A percentile compares a stretch with the other conserved stretches of the same genome.
Evolutionary conservation across 2,797 vertebrate species (phyloP).

Genomic region (Eleutherodactylus coqui): DNA sequence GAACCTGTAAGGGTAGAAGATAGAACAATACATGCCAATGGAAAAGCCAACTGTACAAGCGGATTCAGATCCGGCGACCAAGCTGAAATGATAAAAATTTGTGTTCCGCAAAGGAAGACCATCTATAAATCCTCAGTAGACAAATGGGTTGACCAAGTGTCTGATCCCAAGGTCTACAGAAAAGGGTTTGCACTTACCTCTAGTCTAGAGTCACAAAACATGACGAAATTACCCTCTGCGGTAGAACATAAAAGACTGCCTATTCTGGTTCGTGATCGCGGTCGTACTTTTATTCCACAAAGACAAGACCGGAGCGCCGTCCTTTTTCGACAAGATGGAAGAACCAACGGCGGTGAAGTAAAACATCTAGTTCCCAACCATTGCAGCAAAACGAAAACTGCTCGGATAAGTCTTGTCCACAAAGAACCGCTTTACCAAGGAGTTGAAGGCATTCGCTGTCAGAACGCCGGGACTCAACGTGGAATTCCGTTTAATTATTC

Average conservation of each 20-base stretch:
- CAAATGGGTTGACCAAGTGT: slow-evolving; percentile 21
- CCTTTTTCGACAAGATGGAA: not conserved
- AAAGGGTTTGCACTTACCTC: slow-evolving; percentile 18
- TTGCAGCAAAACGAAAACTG: slow-evolving; percentile 16
- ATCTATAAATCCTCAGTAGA: slow-evolving; percentile 27
- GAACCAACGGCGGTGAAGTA: not conserved
- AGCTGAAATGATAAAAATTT: not conserved
- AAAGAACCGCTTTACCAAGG: slow-evolving; percentile 3
- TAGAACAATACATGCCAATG: not conserved
- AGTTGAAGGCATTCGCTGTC: not conserved
- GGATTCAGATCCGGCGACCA: not conserved
- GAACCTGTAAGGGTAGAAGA: not conserved
- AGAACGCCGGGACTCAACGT: not conserved
- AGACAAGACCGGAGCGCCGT: not conserved
- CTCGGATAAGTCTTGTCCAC: not conserved
- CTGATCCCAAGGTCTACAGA: slow-evolving; percentile 28
- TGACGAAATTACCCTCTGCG: slow-evolving; percentile 1
- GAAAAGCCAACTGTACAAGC: not conserved
- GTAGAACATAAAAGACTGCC: slow-evolving; percentile 26
- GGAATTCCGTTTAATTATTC: slow-evolving; percentile 43
- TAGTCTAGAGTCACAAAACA: not conserved
- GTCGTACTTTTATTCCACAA: not conserved
- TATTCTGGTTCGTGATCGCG: not conserved
- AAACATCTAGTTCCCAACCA: slow-evolving; percentile 22
- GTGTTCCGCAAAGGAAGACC: not conserved